phyloP scores from a whole-genome alignment of 1,140 invertebrate species.

The Calephelis nemesis region DNA sequence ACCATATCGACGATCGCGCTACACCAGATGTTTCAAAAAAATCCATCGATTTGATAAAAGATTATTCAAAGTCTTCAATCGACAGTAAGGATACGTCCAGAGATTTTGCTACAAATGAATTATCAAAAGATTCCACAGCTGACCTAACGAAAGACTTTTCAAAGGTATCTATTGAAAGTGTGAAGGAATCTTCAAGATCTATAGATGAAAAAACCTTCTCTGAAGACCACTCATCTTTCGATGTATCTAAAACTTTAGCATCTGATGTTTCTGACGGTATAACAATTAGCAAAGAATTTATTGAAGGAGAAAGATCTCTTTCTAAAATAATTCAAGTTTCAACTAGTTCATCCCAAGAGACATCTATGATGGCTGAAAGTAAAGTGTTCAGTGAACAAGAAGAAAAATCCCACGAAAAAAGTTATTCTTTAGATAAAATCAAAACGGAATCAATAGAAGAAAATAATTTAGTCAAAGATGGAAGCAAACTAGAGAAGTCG shows the following conservation, averaged over 20 bases:
- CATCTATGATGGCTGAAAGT: conserved; percentile 65
- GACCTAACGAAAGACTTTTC: conserved; percentile 71
- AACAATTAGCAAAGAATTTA: conserved; percentile 61
- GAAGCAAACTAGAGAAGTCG: background rate
- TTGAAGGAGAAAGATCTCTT: conserved; percentile 61
- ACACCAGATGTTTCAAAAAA: conserved; percentile 73
- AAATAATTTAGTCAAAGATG: conserved; percentile 25
- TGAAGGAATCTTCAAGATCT: conserved; percentile 68
- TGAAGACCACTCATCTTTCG: conserved; percentile 71
- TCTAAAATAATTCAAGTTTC: conserved; percentile 56
- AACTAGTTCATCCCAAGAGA: conserved; percentile 66
- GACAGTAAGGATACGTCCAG: conserved; percentile 74
- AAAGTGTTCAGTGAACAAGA: conserved; percentile 65
- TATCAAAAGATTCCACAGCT: conserved; percentile 72
- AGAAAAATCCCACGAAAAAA: conserved; percentile 56
- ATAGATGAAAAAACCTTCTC: conserved; percentile 74
- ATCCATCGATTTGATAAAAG: conserved; percentile 69
- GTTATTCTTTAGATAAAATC: conserved; percentile 41
- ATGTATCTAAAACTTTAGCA: conserved; percentile 69
- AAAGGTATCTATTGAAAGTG: conserved; percentile 68
- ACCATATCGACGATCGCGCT: conserved; percentile 58
- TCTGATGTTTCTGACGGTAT: conserved; percentile 68
- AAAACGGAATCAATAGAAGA: conserved; percentile 37
- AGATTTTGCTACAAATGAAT: conserved; percentile 74
- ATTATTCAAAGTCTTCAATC: conserved; percentile 73